Evolutionary conservation across 1,140 invertebrate genomes (phyloP).

Genomic region (Melanaphis sacchari): DNA sequence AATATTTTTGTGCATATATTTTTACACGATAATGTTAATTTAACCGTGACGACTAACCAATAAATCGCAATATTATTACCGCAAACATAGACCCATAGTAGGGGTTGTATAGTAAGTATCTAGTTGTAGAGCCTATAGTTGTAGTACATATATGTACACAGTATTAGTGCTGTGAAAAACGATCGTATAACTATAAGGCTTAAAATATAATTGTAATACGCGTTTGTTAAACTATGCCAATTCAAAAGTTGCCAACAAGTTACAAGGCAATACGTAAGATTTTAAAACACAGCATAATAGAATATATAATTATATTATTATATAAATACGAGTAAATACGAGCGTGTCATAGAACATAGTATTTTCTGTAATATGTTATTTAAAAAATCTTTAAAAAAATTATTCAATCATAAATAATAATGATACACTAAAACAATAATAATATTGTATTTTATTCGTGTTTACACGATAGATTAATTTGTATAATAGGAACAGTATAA

Average conservation of each 20-base stretch:
- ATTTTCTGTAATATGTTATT: neutral
- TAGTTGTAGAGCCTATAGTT: too few species aligned
- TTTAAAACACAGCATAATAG: neutral
- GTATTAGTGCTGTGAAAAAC: neutral
- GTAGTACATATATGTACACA: neutral
- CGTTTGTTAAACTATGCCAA: constrained; percentile 4
- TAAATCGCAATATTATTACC: neutral
- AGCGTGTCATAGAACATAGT: neutral
- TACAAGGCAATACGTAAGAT: neutral
- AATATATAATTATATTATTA: too few species aligned
- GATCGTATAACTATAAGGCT: neutral
- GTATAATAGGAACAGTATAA: neutral
- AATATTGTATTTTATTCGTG: neutral
- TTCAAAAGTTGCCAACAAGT: constrained; percentile 24
- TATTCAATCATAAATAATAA: neutral
- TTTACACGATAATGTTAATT: neutral
- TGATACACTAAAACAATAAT: neutral
- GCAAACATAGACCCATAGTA: neutral
- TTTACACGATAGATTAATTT: neutral
- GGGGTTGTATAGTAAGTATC: too few species aligned
- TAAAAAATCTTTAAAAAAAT: neutral
- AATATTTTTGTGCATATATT: neutral
- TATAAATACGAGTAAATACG: neutral
- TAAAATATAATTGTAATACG: constrained; percentile 10
- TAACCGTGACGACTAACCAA: neutral